These are phyloP conservation scores for Myotis findleyi DNA, from an alignment of 2,797 vertebrate genomes.

Conservation along the genomic window DNA sequence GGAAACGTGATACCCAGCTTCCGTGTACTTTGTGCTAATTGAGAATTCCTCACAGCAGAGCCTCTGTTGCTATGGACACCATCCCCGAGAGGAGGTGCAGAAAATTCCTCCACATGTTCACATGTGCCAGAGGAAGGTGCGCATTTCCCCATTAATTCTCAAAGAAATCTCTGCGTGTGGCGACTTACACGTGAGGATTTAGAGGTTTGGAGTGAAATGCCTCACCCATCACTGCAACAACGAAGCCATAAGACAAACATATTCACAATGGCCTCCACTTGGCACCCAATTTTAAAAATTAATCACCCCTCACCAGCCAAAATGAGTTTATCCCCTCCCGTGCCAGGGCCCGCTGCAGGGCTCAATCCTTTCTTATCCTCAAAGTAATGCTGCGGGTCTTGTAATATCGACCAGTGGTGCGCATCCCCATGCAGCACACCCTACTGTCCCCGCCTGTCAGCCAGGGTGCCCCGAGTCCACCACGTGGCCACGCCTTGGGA, in stretches of 20 bases:
- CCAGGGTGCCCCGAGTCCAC: background rate
- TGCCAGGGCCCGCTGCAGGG: background rate
- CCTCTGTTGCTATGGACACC: slow-evolving; percentile 77
- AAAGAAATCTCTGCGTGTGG: slow-evolving; percentile 40
- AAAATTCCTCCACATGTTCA: slow-evolving; percentile 37
- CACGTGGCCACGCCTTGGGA: rapidly evolving
- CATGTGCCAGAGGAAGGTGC: slow-evolving; percentile 31
- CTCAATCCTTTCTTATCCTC: background rate
- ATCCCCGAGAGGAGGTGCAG: slow-evolving; percentile 56
- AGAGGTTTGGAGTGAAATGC: background rate
- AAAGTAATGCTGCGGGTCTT: background rate
- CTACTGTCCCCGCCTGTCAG: background rate
- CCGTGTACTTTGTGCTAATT: background rate
- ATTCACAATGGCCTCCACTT: background rate
- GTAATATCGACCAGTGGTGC: background rate
- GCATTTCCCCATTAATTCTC: slow-evolving; percentile 40
- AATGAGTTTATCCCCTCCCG: background rate
- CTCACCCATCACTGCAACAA: background rate
- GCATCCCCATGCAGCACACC: rapidly evolving
- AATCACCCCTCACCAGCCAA: background rate
- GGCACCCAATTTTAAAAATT: background rate
- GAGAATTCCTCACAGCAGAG: slow-evolving; percentile 58
- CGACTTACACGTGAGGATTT: background rate
- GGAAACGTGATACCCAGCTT: background rate
- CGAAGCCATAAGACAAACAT: background rate